These are phyloP conservation scores for Enteromius viviparus DNA, from an alignment of 2,797 vertebrate species.

Conservation along the genomic window DNA sequence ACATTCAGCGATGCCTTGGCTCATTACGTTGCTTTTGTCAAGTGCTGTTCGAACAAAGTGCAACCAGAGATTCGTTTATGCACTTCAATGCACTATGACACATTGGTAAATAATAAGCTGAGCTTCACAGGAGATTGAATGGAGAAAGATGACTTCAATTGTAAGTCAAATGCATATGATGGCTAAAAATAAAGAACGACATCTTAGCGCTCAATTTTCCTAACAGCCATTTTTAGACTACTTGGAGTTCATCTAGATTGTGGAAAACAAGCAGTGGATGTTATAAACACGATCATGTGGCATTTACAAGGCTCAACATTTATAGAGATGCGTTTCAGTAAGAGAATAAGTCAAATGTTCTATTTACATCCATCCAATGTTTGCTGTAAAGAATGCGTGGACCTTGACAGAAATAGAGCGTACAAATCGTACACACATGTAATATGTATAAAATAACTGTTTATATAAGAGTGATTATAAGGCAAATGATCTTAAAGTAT, in stretches of 20 bases:
- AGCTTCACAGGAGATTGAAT: conserved; percentile 3
- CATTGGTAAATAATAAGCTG: not conserved
- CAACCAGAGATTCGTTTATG: conserved; percentile 4
- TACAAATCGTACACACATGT: not conserved
- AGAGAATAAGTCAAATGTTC: not conserved
- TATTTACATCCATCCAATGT: not conserved
- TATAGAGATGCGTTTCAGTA: not conserved
- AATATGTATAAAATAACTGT: not conserved
- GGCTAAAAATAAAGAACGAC: not conserved
- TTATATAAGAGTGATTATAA: not conserved
- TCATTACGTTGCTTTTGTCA: not conserved
- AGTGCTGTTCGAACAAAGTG: conserved; percentile 10
- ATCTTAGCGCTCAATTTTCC: not conserved
- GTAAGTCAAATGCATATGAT: conserved; percentile 1
- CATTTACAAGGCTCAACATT: not conserved
- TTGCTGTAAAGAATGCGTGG: not conserved
- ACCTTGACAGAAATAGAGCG: not conserved
- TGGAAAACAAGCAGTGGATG: not conserved
- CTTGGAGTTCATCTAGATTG: not conserved
- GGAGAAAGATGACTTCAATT: not conserved
- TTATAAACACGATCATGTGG: not conserved
- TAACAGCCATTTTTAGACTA: not conserved
- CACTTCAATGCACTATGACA: not conserved
- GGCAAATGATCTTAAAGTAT: not conserved
- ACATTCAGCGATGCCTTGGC: not conserved